These are phyloP conservation scores for Euwallacea fornicatus DNA, from an alignment of 1,140 invertebrate species.

Conservation along the genomic window DNA sequence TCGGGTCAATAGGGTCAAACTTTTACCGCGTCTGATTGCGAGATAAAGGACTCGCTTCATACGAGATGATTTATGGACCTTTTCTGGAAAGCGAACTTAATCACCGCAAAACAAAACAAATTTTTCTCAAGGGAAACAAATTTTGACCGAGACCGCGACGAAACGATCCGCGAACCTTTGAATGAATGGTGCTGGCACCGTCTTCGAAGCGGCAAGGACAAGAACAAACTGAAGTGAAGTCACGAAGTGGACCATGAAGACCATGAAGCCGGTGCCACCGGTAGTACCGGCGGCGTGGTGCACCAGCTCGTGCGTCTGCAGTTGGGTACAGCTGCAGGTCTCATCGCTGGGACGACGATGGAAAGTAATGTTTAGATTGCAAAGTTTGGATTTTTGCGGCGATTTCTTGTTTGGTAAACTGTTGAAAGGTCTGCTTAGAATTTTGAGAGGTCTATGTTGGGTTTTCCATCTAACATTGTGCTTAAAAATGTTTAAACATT, in stretches of 20 bases:
- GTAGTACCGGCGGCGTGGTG: slow-evolving; percentile 9
- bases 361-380: slow-evolving; percentile 12
- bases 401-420: too few relatives aligned
- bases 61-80: too few relatives aligned
- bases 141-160: slow-evolving; percentile 10
- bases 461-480: too few relatives aligned
- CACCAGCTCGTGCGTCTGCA: slow-evolving; percentile 20
- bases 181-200: background rate
- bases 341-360: background rate
- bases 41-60: too few relatives aligned
- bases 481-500: too few relatives aligned
- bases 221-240: slow-evolving; percentile 26
- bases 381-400: too few relatives aligned
- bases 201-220: slow-evolving; percentile 30
- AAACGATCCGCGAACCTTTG: slow-evolving; percentile 11
- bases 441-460: too few relatives aligned
- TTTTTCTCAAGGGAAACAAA: slow-evolving; percentile 1
- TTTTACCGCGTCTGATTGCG: slow-evolving; percentile 12
- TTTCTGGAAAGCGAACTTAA: background rate
- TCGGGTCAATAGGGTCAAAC: slow-evolving; percentile 24
- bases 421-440: too few relatives aligned
- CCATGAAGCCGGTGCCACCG: slow-evolving; percentile 21
- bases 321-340: slow-evolving; percentile 13
- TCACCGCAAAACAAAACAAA: background rate
- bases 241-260: slow-evolving; percentile 36